These are phyloP conservation scores for Chamaea fasciata DNA, from an alignment of 2,113 vertebrate species.

Conservation along the genomic window DNA sequence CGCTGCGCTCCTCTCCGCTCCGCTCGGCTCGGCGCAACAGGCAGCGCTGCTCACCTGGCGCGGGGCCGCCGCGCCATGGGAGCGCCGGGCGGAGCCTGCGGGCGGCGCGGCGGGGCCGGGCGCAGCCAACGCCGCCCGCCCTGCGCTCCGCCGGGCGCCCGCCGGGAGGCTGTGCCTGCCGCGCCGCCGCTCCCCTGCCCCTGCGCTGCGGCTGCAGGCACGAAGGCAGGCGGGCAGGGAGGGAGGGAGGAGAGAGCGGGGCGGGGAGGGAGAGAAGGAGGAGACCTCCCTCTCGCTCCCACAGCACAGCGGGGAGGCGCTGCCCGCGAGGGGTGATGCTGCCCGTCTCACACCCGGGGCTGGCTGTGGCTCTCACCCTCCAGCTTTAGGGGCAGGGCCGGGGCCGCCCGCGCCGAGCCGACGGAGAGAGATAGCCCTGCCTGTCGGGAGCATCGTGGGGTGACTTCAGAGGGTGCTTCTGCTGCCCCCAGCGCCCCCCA, in stretches of 20 bases:
- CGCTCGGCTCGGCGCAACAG: not conserved
- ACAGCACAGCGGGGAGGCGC: not conserved
- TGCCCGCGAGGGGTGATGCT: not conserved
- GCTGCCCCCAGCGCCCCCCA: not conserved
- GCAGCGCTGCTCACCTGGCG: constrained; percentile 7
- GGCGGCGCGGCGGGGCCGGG: not conserved
- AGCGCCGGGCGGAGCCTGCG: not conserved
- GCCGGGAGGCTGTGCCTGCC: not conserved
- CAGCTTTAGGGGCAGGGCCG: not conserved
- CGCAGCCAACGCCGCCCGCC: not conserved
- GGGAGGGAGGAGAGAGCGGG: not conserved
- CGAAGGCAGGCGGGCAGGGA: not conserved
- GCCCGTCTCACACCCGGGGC: rapidly evolving
- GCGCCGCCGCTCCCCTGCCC: not conserved
- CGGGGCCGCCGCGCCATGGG: not conserved
- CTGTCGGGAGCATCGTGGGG: not conserved
- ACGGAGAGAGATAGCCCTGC: not conserved
- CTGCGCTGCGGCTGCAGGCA: constrained; percentile 7
- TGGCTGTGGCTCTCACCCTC: rapidly evolving
- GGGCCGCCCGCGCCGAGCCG: no score
- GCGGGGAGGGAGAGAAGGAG: not conserved
- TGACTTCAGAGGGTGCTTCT: not conserved
- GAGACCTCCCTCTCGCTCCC: constrained; percentile 3
- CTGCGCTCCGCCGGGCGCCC: not conserved
- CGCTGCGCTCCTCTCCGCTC: not conserved